phyloP scores from a whole-genome alignment of 2,888 invertebrate species.

The Enchytraeus crypticus region DNA sequence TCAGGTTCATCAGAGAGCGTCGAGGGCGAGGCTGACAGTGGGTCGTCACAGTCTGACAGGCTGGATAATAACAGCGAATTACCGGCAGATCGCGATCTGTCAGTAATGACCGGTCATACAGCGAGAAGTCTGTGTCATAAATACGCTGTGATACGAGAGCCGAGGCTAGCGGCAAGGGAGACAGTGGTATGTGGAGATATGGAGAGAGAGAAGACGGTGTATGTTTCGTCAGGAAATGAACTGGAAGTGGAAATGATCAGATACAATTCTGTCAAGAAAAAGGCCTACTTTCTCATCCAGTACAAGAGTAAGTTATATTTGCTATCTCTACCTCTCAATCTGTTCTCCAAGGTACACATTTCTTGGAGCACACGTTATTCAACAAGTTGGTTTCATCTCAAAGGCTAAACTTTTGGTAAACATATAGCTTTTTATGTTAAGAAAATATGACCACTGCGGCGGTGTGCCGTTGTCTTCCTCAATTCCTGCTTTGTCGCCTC shows the following conservation, averaged over 20 bases:
- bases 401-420: no score
- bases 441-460: no score
- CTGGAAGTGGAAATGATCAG: constrained; percentile 1
- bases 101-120: neutral
- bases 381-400: no score
- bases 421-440: no score
- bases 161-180: neutral
- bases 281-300: constrained; percentile 3
- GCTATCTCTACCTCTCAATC: no score
- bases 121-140: constrained; percentile 8
- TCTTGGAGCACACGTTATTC: no score
- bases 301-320: neutral
- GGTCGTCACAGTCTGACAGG: neutral
- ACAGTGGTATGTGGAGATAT: constrained; percentile 5
- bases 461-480: no score
- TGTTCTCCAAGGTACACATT: no score
- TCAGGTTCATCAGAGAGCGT: neutral
- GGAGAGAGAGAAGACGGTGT: constrained; percentile 7
- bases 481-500: no score
- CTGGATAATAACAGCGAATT: neutral
- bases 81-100: neutral
- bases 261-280: neutral
- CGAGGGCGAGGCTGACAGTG: neutral
- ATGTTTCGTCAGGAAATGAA: neutral
- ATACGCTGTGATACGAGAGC: constrained; percentile 9